These are phyloP conservation scores for Paedocypris micromegethes DNA, from an alignment of 2,797 vertebrate species.

Conservation along the genomic window DNA sequence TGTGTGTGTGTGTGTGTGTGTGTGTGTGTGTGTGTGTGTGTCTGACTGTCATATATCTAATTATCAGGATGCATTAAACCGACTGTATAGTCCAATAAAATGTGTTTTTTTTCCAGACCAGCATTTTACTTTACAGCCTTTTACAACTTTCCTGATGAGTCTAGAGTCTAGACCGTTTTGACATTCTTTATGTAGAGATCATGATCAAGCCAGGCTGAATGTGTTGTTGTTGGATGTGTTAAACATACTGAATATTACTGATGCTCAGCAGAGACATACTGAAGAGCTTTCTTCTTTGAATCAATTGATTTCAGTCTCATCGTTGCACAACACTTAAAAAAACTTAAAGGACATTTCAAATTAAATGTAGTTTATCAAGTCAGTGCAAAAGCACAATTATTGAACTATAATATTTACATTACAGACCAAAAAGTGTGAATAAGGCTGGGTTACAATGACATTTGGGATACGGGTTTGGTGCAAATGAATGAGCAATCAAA, in stretches of 20 bases:
- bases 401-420: too few species aligned
- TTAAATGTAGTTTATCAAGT: conserved; percentile 26
- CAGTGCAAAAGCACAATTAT: conserved; percentile 14
- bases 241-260: not conserved
- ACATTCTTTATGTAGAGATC: conserved; percentile 19
- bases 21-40: too few species aligned
- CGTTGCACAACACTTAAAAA: not conserved
- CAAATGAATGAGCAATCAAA: too few species aligned
- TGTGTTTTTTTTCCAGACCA: too few species aligned
- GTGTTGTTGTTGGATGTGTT: conserved; percentile 25
- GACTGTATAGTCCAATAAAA: too few species aligned
- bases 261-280: conserved; percentile 13
- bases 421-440: too few species aligned
- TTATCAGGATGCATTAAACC: too few species aligned
- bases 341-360: not conserved
- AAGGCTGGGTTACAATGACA: too few species aligned
- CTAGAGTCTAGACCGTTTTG: conserved; percentile 36
- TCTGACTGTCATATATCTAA: too few species aligned
- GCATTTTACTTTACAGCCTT: too few species aligned
- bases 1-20: too few species aligned
- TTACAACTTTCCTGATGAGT: not conserved
- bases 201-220: not conserved
- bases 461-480: too few species aligned
- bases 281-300: not conserved
- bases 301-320: conserved; percentile 12